Conservation (phyloP, 2,113 vertebrate species). For the Odocoileus hemionus region DNA sequence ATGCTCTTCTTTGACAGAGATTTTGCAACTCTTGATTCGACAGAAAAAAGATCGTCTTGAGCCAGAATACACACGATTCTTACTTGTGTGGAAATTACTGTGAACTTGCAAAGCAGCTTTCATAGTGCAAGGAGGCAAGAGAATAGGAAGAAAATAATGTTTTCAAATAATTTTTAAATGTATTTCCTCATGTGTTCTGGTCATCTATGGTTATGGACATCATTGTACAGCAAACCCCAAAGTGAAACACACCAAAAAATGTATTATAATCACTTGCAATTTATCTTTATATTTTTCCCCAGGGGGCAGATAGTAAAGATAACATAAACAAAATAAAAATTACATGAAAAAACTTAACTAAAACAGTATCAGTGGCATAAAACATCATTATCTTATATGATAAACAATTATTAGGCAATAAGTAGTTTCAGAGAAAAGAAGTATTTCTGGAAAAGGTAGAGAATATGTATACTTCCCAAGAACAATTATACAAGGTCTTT, state of each 20-base stretch:
- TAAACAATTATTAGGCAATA: neutral
- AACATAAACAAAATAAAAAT: neutral
- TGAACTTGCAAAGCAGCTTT: slow-evolving; percentile 93
- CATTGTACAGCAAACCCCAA: neutral
- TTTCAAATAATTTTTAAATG: neutral
- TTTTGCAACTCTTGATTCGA: slow-evolving; percentile 94
- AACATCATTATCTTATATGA: neutral
- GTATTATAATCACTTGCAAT: neutral
- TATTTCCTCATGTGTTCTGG: neutral
- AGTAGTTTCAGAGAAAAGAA: neutral
- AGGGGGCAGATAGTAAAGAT: neutral
- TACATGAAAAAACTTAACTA: neutral
- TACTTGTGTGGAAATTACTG: slow-evolving; percentile 88
- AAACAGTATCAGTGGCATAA: neutral
- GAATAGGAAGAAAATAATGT: neutral
- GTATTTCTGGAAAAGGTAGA: neutral
- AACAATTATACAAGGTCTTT: neutral
- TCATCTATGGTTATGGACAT: neutral
- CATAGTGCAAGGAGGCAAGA: neutral
- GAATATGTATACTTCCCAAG: neutral
- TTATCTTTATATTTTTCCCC: neutral
- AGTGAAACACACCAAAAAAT: neutral
- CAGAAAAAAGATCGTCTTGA: slow-evolving; percentile 96
- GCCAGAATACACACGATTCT: slow-evolving; percentile 90
- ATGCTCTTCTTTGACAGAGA: slow-evolving; percentile 91